Conservation (phyloP, 2,113 vertebrate genomes). For the Chunga burmeisteri region DNA sequence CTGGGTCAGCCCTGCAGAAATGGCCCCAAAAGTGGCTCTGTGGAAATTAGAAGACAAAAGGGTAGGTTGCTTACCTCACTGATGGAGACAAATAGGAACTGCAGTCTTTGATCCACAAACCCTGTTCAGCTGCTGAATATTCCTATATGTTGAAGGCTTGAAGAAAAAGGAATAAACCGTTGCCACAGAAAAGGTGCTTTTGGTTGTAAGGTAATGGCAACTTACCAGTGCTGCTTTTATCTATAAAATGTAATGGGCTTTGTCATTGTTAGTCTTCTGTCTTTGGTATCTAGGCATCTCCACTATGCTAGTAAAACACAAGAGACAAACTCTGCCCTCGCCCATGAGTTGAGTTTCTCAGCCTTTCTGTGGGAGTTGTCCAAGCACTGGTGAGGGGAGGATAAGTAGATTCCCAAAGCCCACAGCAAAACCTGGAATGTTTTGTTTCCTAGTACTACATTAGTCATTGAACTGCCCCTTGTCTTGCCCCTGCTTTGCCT, state of each 20-base stretch:
- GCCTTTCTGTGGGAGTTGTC: not conserved
- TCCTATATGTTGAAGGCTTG: rapidly evolving
- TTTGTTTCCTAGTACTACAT: not conserved
- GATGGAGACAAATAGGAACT: not conserved
- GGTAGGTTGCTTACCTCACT: not conserved
- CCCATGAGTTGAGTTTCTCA: not conserved
- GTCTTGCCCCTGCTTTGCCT: not conserved
- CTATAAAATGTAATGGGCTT: not conserved
- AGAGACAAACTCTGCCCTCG: not conserved
- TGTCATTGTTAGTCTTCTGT: rapidly evolving
- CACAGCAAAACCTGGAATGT: not conserved
- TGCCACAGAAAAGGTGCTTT: not conserved
- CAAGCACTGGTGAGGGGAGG: not conserved
- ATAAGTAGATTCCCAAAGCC: not conserved
- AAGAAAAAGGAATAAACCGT: not conserved
- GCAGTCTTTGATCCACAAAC: not conserved
- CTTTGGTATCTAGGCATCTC: not conserved
- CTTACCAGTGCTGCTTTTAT: not conserved
- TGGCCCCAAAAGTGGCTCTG: not conserved
- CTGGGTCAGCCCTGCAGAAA: not conserved
- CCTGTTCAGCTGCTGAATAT: not conserved
- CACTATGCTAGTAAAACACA: rapidly evolving
- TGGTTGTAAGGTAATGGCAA: not conserved
- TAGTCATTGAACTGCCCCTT: not conserved
- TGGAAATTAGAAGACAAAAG: not conserved